Base-by-base conservation (phyloP, 2,113 vertebrate species). In the Manacus vitellinus region DNA sequence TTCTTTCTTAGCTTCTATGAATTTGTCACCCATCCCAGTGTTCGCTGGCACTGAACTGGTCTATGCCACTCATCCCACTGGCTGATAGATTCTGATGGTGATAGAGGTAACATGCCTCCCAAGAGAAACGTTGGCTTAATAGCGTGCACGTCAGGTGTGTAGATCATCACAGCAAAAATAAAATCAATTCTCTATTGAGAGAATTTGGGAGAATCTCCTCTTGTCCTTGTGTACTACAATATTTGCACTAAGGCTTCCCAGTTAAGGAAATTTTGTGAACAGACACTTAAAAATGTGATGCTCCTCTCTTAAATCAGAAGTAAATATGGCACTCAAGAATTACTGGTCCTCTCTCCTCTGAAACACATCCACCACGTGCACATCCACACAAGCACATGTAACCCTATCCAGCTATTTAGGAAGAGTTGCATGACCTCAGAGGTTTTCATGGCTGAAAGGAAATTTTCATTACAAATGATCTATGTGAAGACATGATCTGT, bases 31-130 rank as follows among this genome's bases (percentile, higher is more conserved):
- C 8, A 18, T 68, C 55, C 6, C 52, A 49, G 9, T 13, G 62
- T 85, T 43, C 37, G 0, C 2, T 51, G 46, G 10, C 8, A 3
- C 27, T 21, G 27, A 70, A 25, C 1, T 1, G 14, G 19, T n/a
- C 33, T 31, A 5, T 14, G 10, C 16, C 17, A 4, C 43, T 43
- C 62, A 41, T 61, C 35, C 44, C 19, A 7, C 22, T 31, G 37
- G 23, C 21, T 62, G 30, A 3, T 28, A 47, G 49, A 12, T 33
- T 80, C 43, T 37, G 58, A 3, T 15, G 20, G 49, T 63, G 61
- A 21, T 5, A 86, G 79, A 58, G 8, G 27, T 35, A 81, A 17
- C 19, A 44, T 49, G 27, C 4, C 51, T 70, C 59, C 79, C 4
- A 3, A 56, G 54, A 44, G 73, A 93, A 84, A 74, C 8, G 18